phyloP scores from a whole-genome alignment of 2,888 invertebrate species.

The Nephrotoma appendiculata region DNA sequence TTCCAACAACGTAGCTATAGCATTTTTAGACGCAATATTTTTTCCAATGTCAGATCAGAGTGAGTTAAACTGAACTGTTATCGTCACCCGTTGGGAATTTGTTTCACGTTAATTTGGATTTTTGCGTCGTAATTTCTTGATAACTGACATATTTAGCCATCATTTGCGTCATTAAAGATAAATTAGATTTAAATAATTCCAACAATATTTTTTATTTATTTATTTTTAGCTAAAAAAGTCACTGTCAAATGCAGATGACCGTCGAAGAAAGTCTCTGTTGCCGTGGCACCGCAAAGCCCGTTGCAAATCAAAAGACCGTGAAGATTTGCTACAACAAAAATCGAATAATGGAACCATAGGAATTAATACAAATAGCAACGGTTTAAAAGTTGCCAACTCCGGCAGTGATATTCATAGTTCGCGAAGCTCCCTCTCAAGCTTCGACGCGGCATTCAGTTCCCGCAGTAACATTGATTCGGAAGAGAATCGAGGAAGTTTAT shows the following conservation, averaged over 20 bases:
- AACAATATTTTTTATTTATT: neutral
- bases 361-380: slow-evolving; percentile 14
- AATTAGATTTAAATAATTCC: neutral
- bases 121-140: neutral
- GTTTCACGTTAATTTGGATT: neutral
- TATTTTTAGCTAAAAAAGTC: slow-evolving; percentile 58
- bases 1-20: too few relatives aligned
- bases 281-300: slow-evolving; percentile 76
- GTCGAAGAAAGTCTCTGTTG: slow-evolving; percentile 74
- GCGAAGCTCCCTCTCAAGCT: slow-evolving; percentile 29
- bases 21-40: too few relatives aligned
- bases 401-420: slow-evolving; percentile 29
- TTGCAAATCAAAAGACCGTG: slow-evolving; percentile 46
- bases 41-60: too few relatives aligned
- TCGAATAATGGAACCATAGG: slow-evolving; percentile 14
- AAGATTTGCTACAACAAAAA: slow-evolving; percentile 16
- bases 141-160: neutral
- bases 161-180: neutral
- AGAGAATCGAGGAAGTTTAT: slow-evolving; percentile 38
- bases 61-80: too few relatives aligned
- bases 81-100: too few relatives aligned
- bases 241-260: slow-evolving; percentile 73
- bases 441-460: slow-evolving; percentile 21
- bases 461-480: slow-evolving; percentile 6
- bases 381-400: slow-evolving; percentile 23